Base-by-base conservation (phyloP, 2,797 vertebrate species). In the Enteromius trimaculatus region DNA sequence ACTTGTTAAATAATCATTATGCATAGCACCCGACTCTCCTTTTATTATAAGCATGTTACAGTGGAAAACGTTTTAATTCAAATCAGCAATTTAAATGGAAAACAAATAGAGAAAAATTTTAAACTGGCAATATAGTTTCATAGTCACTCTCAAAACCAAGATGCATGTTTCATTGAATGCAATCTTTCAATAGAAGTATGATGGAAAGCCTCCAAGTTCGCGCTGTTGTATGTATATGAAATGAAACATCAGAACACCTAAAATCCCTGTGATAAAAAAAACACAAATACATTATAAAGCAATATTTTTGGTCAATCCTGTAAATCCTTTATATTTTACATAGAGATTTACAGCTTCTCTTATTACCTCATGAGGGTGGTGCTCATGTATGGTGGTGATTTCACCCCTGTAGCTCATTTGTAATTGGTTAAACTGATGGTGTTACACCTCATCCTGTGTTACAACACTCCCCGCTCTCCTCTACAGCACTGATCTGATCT, bases 361-460 rank as follows among this genome's bases (percentile, higher is more conserved):
- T 34, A 26, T 60, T 53, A 58, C 53, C 53, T 60, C 21, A 42
- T 60, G 74, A 58, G 31, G n/a, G 51, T 55, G 34, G 51, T 58
- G 72, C 51, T 39, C 14, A 10, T 53, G 71, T 10, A 58, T 16
- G 19, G 16, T 58, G 72, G 21, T 17, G 55, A 26, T 76, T 76
- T 39, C 49, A 76, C 21, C 72, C 34, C 6, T 16, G 72, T 76
- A 58, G 53, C 74, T 76, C 51, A 23, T 76, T 55, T 76, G 55
- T 76, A 76, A 76, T 60, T 23, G 53, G 51, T 60, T 26, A 26
- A 76, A 76, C 74, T 76, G n/a, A 76, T 76, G 53, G 74, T 23
- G 74, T 76, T 58, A 60, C 74, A 76, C 74, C 53, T 42, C 74
- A 76, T 8, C 53, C 53, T 55, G 51, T 55, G 51, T 21, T 58